These are phyloP conservation scores for Salvelinus namaycush DNA, from an alignment of 2,113 vertebrate species.

Conservation along the genomic window DNA sequence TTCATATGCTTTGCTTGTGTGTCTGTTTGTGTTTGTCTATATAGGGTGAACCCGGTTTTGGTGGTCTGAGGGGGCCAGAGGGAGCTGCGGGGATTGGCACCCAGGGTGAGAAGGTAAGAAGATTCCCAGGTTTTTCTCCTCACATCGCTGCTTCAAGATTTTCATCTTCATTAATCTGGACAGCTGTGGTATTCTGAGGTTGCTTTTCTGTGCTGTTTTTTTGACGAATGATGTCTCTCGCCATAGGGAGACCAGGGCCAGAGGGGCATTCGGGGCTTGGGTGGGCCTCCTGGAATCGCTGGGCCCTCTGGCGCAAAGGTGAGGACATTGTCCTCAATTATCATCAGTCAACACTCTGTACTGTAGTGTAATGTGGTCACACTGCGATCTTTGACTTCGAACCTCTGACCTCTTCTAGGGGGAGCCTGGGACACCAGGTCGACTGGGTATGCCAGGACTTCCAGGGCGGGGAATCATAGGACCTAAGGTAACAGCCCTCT, in stretches of 20 bases:
- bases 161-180: background rate
- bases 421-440: constrained; percentile 81
- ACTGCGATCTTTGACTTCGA: background rate
- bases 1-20: constrained; percentile 10
- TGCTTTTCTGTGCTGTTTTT: background rate
- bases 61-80: constrained; percentile 80
- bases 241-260: constrained; percentile 86
- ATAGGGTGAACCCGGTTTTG: constrained; percentile 82
- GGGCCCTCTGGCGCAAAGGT: constrained; percentile 87
- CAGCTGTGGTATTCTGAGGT: background rate
- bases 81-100: constrained; percentile 80
- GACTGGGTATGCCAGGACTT: constrained; percentile 78
- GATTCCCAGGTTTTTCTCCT: too few relatives aligned
- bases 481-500: constrained; percentile 76
- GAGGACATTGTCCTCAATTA: constrained; percentile 8
- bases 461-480: constrained; percentile 81
- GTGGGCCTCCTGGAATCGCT: constrained; percentile 78
- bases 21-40: constrained; percentile 9
- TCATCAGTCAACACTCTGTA: background rate
- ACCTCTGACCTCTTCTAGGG: constrained; percentile 67
- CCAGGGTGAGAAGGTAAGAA: constrained; percentile 84
- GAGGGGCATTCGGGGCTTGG: constrained; percentile 83
- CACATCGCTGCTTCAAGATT: background rate
- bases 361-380: background rate
- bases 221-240: background rate